Conservation (phyloP, 2,113 vertebrate genomes). For the rabbit (Oryctolagus cuniculus) region DNA sequence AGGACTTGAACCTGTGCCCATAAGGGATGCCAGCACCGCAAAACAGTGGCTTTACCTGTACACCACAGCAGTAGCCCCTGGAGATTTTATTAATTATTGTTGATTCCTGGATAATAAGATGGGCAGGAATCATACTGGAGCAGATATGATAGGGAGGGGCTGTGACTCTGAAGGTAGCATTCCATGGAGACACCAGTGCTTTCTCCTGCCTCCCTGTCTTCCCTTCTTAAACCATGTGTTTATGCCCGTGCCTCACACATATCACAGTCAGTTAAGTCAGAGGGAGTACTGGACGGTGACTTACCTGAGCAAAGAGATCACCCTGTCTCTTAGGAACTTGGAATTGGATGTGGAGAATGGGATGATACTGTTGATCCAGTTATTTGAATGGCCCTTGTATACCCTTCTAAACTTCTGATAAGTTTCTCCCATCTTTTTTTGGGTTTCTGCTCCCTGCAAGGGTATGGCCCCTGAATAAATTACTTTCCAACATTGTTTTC, state of each 20-base stretch:
- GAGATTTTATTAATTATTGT: slow-evolving; percentile 14
- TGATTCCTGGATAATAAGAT: slow-evolving; percentile 30
- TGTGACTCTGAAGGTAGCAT: not conserved
- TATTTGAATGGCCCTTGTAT: slow-evolving; percentile 44
- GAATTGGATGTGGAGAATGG: not conserved
- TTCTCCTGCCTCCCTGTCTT: not conserved
- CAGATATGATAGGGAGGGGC: not conserved
- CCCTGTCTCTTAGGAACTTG: not conserved
- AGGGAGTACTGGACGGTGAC: not conserved
- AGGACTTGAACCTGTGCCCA: no score
- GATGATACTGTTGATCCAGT: not conserved
- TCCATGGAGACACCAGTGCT: not conserved
- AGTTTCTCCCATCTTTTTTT: not conserved
- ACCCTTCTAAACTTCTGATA: not conserved
- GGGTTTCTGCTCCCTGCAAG: slow-evolving; percentile 23
- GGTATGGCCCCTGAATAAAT: not conserved
- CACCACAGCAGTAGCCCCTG: not conserved
- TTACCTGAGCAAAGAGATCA: slow-evolving; percentile 34
- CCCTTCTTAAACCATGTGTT: slow-evolving; percentile 13
- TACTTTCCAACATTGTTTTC: slow-evolving; percentile 29
- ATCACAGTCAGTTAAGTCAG: not conserved
- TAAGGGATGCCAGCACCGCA: no score
- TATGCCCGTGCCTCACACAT: not conserved
- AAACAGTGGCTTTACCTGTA: no score
- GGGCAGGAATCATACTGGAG: not conserved